Conservation (phyloP, 1,140 invertebrate species). For the Drosophila fuyamai region DNA sequence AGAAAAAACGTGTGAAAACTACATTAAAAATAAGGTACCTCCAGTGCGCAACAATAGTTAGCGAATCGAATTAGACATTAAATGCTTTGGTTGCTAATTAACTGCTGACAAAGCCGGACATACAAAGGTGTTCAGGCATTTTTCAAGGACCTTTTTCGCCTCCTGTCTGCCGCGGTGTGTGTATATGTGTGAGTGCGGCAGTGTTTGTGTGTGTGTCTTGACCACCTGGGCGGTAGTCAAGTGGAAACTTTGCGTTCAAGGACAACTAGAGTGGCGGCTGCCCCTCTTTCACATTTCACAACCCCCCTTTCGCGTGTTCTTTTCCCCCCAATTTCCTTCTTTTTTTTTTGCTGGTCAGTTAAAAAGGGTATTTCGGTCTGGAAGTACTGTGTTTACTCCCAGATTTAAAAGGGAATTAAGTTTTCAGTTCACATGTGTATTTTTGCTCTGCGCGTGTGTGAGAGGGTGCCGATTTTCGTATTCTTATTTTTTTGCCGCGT, state of each 20-base stretch:
- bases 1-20: constrained; percentile 80
- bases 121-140: constrained; percentile 32
- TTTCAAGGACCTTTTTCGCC: constrained; percentile 61
- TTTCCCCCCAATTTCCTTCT: neutral
- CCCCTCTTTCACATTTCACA: constrained; percentile 1
- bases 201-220: constrained; percentile 42
- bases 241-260: constrained; percentile 81
- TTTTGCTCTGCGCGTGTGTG: constrained; percentile 39
- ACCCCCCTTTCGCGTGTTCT: constrained; percentile 1
- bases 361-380: neutral
- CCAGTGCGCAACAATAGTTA: constrained; percentile 9
- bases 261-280: constrained; percentile 58
- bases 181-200: constrained; percentile 13
- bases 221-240: constrained; percentile 75
- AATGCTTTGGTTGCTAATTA: constrained; percentile 1
- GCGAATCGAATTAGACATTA: constrained; percentile 18
- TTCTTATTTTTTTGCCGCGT: constrained; percentile 52
- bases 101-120: constrained; percentile 2
- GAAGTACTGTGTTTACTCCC: neutral
- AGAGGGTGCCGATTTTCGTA: constrained; percentile 54
- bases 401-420: constrained; percentile 61
- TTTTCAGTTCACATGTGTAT: constrained; percentile 54
- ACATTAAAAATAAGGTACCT: constrained; percentile 67
- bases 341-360: constrained; percentile 33
- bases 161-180: constrained; percentile 31